Percentiles rank a stretch among this genome's conserved stretches.
These are phyloP conservation scores for Ia io DNA, from an alignment of 2,113 vertebrate species.

Conservation along the genomic window DNA sequence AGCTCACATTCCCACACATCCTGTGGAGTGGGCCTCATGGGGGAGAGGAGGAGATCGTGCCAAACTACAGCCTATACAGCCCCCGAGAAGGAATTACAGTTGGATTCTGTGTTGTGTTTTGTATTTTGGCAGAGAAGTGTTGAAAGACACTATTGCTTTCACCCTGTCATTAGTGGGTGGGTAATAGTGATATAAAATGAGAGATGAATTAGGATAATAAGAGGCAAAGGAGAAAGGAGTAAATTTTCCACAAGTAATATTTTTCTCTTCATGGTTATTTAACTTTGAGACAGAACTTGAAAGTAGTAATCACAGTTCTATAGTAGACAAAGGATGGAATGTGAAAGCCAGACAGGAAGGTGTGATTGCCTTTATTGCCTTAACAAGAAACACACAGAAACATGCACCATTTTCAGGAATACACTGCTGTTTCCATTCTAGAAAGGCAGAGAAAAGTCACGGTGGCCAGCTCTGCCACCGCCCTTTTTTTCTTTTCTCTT, in stretches of 20 bases:
- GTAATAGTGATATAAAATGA: conserved; percentile 60
- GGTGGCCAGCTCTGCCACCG: neutral
- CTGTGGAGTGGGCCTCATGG: conserved; percentile 40
- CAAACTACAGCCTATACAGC: conserved; percentile 52
- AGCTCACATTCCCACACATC: conserved; percentile 39
- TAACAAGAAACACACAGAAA: conserved; percentile 38
- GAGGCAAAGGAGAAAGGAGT: conserved; percentile 57
- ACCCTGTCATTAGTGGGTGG: conserved; percentile 81
- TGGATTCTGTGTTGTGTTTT: neutral
- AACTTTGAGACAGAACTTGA: conserved; percentile 65
- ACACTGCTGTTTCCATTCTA: neutral
- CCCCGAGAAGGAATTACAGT: conserved; percentile 67
- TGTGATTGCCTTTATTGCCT: conserved; percentile 45
- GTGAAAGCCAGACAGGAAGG: conserved; percentile 52
- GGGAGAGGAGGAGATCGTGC: conserved; percentile 42
- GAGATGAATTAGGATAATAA: conserved; percentile 70
- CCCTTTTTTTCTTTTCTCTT: neutral
- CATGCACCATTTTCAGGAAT: conserved; percentile 4
- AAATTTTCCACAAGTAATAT: conserved; percentile 72
- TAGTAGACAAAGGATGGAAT: conserved; percentile 52
- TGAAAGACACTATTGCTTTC: conserved; percentile 68
- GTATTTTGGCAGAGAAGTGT: conserved; percentile 68
- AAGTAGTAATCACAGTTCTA: conserved; percentile 53
- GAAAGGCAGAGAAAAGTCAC: neutral
- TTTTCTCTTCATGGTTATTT: conserved; percentile 70